A percentile compares a stretch with the other conserved stretches of the same genome.
These are phyloP conservation scores for Brenthis ino DNA, from an alignment of 2,888 invertebrate species.

Conservation along the genomic window DNA sequence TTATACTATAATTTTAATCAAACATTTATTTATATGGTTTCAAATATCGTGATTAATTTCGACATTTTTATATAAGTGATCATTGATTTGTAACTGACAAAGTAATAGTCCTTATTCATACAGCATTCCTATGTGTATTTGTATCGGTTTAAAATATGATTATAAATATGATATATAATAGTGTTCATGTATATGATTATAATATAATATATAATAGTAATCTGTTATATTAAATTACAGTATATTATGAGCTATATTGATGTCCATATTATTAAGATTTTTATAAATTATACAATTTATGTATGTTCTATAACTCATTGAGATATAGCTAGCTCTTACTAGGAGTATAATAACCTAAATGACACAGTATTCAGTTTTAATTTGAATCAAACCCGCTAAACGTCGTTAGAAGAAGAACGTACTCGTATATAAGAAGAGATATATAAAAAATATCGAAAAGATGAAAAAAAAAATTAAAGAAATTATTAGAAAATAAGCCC, in stretches of 20 bases:
- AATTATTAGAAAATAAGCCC: no score
- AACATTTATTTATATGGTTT: constrained; percentile 10
- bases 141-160: constrained; percentile 1
- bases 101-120: not conserved
- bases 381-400: no score
- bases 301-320: not conserved
- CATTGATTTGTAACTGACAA: no score
- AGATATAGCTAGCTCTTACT: no score
- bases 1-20: constrained; percentile 8
- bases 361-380: no score
- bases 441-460: no score
- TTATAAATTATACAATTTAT: not conserved
- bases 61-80: no score
- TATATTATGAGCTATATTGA: not conserved
- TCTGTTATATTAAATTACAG: not conserved
- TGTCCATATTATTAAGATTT: constrained; percentile 8
- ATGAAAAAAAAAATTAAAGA: no score
- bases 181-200: not conserved
- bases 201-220: constrained; percentile 5
- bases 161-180: constrained; percentile 8
- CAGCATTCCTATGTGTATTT: constrained; percentile 17
- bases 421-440: no score
- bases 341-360: no score
- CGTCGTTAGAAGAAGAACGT: no score
- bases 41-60: no score